Evolutionary conservation across 2,888 invertebrate species (phyloP).

Genomic region (Cephonodes hylas): DNA sequence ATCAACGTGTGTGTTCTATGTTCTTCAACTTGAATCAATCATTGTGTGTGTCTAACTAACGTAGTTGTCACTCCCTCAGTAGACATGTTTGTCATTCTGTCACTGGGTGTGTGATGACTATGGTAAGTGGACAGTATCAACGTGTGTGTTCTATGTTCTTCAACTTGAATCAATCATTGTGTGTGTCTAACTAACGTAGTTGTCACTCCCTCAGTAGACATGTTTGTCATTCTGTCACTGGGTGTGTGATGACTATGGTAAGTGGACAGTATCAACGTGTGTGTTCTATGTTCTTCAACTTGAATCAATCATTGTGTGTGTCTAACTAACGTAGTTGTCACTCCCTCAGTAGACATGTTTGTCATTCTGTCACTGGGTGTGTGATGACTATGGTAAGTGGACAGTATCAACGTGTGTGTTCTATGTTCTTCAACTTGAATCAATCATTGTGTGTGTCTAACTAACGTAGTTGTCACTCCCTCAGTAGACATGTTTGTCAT

Average conservation of each 20-base stretch:
- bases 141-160: neutral
- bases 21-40: too few species aligned
- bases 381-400: constrained; percentile 15
- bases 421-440: too few species aligned
- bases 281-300: neutral
- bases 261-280: neutral
- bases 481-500: constrained; percentile 16
- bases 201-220: constrained; percentile 21
- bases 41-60: neutral
- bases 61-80: neutral
- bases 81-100: neutral
- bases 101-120: neutral
- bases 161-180: neutral
- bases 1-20: neutral
- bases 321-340: constrained; percentile 15
- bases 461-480: constrained; percentile 14
- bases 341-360: constrained; percentile 21
- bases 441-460: neutral
- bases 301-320: too few species aligned
- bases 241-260: constrained; percentile 15
- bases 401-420: neutral
- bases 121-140: neutral
- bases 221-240: constrained; percentile 21
- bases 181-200: constrained; percentile 12
- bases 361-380: constrained; percentile 25